Percentiles rank a stretch among this genome's conserved stretches.
Conservation (phyloP, 2,113 vertebrate species). For the Caracal caracal region DNA sequence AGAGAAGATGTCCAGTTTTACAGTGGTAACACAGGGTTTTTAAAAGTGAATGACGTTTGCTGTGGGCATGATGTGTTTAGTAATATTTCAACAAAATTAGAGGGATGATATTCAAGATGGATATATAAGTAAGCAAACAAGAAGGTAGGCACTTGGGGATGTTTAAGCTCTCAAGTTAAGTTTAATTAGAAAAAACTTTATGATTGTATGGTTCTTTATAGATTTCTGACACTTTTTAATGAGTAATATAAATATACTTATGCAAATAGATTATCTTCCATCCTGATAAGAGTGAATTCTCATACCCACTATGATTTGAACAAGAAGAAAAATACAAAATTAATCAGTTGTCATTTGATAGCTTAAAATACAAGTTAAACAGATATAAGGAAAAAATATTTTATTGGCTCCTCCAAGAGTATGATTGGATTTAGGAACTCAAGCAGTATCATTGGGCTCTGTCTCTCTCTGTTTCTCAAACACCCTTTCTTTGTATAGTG, state of each 20-base stretch:
- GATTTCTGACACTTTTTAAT: background rate
- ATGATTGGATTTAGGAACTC: background rate
- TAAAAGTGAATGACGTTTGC: background rate
- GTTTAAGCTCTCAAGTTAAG: background rate
- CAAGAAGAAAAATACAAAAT: background rate
- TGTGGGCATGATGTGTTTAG: background rate
- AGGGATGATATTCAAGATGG: background rate
- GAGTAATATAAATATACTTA: background rate
- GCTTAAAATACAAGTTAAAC: background rate
- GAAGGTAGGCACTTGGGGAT: background rate
- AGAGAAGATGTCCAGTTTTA: background rate
- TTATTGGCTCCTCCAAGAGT: background rate
- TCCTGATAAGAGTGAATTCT: background rate
- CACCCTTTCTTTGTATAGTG: background rate
- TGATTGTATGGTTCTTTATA: background rate
- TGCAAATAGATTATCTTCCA: background rate
- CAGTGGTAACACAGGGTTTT: background rate
- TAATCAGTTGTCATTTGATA: background rate
- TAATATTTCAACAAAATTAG: background rate
- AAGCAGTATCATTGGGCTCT: background rate
- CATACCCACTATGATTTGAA: background rate
- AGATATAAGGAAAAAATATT: background rate
- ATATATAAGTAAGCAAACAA: background rate
- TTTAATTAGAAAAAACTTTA: background rate
- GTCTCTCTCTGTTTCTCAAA: background rate